phyloP scores from a whole-genome alignment of 2,888 invertebrate genomes.

The Agrochola lota region DNA sequence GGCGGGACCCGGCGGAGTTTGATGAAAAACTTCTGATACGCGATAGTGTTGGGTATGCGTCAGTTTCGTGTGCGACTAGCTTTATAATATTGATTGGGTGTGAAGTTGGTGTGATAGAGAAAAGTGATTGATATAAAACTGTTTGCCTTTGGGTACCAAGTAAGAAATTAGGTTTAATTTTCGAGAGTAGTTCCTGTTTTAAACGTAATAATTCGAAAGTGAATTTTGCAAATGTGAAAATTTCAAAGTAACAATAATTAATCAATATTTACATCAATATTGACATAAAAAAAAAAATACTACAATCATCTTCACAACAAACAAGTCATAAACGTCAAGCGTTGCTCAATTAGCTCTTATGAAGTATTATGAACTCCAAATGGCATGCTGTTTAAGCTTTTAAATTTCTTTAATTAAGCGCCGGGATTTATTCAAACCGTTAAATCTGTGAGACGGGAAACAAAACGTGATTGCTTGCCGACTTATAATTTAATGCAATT shows the following conservation, averaged over 20 bases:
- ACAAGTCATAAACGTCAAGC: conserved; percentile 52
- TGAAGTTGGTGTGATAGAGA: not conserved
- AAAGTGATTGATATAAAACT: not conserved
- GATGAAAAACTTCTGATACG: conserved; percentile 70
- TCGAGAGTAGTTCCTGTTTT: too few species aligned
- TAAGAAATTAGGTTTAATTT: too few species aligned
- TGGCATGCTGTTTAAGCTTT: conserved; percentile 85
- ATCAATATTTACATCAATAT: too few species aligned
- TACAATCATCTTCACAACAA: not conserved
- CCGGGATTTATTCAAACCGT: conserved; percentile 87
- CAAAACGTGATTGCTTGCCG: conserved; percentile 90
- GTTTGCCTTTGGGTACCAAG: too few species aligned
- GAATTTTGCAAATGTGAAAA: too few species aligned
- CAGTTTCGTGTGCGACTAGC: conserved; percentile 10
- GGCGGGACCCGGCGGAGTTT: conserved; percentile 62
- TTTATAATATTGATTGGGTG: conserved; percentile 18
- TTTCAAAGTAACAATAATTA: too few species aligned
- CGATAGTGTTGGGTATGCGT: conserved; percentile 51
- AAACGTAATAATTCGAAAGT: too few species aligned
- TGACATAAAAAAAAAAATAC: not conserved
- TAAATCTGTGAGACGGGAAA: conserved; percentile 86
- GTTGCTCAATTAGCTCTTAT: conserved; percentile 53
- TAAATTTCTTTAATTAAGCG: conserved; percentile 88
- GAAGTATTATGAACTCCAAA: conserved; percentile 66
- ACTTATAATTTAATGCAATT: conserved; percentile 91